phyloP scores from a whole-genome alignment of 2,888 invertebrate genomes.

The Chymomyza fuscimana region DNA sequence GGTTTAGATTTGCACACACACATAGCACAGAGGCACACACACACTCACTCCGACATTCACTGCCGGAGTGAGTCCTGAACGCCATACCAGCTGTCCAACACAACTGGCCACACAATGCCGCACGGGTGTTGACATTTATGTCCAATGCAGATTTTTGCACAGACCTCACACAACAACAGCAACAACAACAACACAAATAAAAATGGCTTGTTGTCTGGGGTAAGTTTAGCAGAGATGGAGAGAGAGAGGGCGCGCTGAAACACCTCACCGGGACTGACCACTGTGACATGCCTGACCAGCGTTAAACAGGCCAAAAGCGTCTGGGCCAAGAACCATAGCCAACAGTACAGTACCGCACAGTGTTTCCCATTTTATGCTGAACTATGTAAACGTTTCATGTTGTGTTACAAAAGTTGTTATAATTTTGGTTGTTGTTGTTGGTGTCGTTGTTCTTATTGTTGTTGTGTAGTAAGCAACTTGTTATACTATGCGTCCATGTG shows the following conservation, averaged over 20 bases:
- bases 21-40: slow-evolving; percentile 16
- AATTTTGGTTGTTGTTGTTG: slow-evolving; percentile 44
- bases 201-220: slow-evolving; percentile 36
- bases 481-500: slow-evolving; percentile 24
- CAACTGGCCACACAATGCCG: slow-evolving; percentile 35
- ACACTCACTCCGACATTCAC: background rate
- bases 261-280: slow-evolving; percentile 5
- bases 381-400: slow-evolving; percentile 73
- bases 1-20: slow-evolving; percentile 56
- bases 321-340: background rate
- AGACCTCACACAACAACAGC: slow-evolving; percentile 27
- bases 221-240: too few relatives aligned
- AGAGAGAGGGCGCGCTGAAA: too few relatives aligned
- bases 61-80: background rate
- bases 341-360: background rate
- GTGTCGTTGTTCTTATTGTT: background rate
- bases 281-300: slow-evolving; percentile 39
- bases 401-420: slow-evolving; percentile 73
- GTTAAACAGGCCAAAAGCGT: slow-evolving; percentile 54
- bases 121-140: slow-evolving; percentile 73
- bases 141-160: slow-evolving; percentile 71
- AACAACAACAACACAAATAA: slow-evolving; percentile 57
- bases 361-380: slow-evolving; percentile 3
- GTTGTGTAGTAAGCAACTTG: slow-evolving; percentile 57
- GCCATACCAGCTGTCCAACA: background rate